A percentile compares a stretch with the other conserved stretches of the same genome.
Evolutionary conservation across 2,113 vertebrate species (phyloP).

Genomic region (Brachypodius melanocephalos): DNA sequence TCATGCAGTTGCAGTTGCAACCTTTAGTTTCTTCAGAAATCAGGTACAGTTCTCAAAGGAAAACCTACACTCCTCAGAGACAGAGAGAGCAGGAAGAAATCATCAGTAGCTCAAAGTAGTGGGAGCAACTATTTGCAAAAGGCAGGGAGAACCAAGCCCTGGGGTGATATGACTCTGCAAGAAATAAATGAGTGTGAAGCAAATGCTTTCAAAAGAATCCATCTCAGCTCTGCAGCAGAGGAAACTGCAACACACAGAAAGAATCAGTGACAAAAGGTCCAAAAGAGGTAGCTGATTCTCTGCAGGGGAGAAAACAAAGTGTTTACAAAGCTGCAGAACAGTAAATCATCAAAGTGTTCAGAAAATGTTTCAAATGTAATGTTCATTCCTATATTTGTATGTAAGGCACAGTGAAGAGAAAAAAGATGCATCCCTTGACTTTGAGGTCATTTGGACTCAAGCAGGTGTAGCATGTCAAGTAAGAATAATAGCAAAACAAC

Average conservation of each 20-base stretch:
- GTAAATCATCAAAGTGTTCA: slow-evolving; percentile 6
- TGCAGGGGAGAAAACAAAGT: slow-evolving; percentile 33
- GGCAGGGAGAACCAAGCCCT: background rate
- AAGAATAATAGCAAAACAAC: background rate
- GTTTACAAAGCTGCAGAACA: slow-evolving; percentile 12
- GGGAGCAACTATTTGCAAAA: background rate
- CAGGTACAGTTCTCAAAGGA: background rate
- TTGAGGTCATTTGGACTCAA: background rate
- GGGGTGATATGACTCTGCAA: slow-evolving; percentile 14
- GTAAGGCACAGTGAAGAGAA: background rate
- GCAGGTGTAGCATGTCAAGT: background rate
- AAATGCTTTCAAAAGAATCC: slow-evolving; percentile 7
- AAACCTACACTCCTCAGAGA: background rate
- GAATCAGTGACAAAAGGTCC: slow-evolving; percentile 20
- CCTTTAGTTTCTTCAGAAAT: background rate
- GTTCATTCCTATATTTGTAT: background rate
- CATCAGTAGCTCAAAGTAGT: background rate
- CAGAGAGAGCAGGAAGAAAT: background rate
- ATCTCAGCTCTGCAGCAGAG: background rate
- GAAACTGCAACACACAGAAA: background rate
- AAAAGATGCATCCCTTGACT: background rate
- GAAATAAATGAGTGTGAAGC: slow-evolving; percentile 20
- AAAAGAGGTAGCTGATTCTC: background rate
- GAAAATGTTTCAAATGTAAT: background rate
- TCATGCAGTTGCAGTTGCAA: accelerated